Percentiles rank a stretch among this genome's conserved stretches.
Evolutionary conservation across 2,888 invertebrate species (phyloP).

Genomic region (Diarsia rubi): DNA sequence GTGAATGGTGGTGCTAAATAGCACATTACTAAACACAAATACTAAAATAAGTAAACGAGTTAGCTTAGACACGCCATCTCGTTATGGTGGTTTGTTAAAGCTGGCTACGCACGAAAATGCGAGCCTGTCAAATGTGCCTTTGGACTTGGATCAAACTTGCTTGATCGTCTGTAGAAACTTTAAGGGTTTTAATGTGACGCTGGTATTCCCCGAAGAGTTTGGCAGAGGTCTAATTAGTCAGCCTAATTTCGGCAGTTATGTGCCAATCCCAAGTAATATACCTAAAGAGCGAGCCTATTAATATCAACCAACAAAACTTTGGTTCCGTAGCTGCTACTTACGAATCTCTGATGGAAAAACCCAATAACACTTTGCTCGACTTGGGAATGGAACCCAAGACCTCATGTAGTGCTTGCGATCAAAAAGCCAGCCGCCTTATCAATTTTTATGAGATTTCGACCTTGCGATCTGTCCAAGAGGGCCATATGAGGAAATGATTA

Average conservation of each 20-base stretch:
- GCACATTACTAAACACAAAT: conserved; percentile 49
- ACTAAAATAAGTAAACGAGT: conserved; percentile 40
- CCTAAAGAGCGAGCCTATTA: background rate
- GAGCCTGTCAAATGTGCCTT: background rate
- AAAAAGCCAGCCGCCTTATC: background rate
- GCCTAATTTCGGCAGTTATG: background rate
- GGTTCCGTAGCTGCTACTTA: background rate
- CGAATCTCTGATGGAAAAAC: conserved; percentile 1
- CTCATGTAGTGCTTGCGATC: background rate
- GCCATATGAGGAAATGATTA: conserved; percentile 16
- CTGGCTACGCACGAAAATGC: background rate
- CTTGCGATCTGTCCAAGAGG: conserved; percentile 8
- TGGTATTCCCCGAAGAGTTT: background rate
- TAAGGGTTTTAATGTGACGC: background rate
- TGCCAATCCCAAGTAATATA: background rate
- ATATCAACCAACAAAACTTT: background rate
- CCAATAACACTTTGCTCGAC: background rate
- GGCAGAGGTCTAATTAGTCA: background rate
- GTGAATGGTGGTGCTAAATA: conserved; percentile 53
- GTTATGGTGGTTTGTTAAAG: conserved; percentile 25
- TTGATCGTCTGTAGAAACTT: background rate
- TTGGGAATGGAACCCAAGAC: background rate
- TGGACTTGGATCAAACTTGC: background rate
- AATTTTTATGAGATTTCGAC: background rate
- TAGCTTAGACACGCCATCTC: conserved; percentile 50